Base-by-base conservation (phyloP, 1,140 invertebrate genomes). In the Bradynema listronoti region DNA sequence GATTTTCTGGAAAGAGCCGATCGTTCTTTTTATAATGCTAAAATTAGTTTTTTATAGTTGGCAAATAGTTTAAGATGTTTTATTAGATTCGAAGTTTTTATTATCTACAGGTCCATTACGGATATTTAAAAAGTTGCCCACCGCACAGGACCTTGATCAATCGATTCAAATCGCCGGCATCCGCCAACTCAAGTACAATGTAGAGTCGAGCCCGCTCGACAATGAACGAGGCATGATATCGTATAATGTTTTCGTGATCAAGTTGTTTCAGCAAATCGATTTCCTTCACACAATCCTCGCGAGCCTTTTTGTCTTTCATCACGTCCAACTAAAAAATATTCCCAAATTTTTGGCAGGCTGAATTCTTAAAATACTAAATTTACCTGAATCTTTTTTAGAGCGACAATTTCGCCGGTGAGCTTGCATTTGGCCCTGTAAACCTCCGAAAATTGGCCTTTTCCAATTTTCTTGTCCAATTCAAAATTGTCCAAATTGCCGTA, bases 151-250 rank as follows among this genome's bases (percentile, higher is more conserved):
- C 83, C 73, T 82, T 80, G 4, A 88, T 85, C 77, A 88, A 84
- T 61, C 84, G 79, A 6, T 84, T 83, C 16, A 88, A 77, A 79
- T 88, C 87, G 0, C 87, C 87, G 60, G 85, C 86, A 72, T 86
- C 86, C n/a, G 87, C 87, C 50, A 88, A 79, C 73, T 88, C 87
- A 64, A 89, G 80, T 0, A 87, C 85, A 65, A 88, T 87, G n/a
- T 50, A 30, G 27, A 50, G 47, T n/a, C n/a, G n/a, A 25, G 25
- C 85, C 75, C 85, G 85, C 54, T 85, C 82, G 62, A 86, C 85
- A 55, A 87, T 84, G 77, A 88, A 86, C 6, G 86, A 87, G 41
- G 85, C 83, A 61, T 86, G 78, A 72, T 87, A 87, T 59, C 84
- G 82, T 46, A 88, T 87, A 22, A 88, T 84, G 79, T 89, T 88